phyloP scores from a whole-genome alignment of 2,888 invertebrate genomes.

The Leptinotarsa rubiginosa region DNA sequence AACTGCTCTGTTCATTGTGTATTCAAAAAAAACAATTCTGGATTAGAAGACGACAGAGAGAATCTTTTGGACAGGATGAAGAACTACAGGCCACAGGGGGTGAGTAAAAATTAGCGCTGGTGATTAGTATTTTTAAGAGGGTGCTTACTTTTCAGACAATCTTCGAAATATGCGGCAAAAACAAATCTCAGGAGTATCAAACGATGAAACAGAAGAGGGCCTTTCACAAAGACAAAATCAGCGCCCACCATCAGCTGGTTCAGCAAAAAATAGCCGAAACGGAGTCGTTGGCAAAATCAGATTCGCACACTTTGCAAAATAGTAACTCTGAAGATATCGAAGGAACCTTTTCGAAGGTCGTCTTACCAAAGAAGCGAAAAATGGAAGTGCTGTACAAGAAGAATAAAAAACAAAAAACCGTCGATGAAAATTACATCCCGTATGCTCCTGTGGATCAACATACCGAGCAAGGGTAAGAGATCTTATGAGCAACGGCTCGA shows the following conservation, averaged over 20 bases:
- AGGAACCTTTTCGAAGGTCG: constrained; percentile 70
- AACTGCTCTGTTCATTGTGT: constrained; percentile 76
- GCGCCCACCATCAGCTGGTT: constrained; percentile 64
- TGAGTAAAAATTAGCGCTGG: constrained; percentile 63
- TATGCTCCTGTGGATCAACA: constrained; percentile 87
- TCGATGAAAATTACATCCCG: constrained; percentile 88
- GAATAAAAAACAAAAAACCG: constrained; percentile 70
- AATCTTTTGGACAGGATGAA: constrained; percentile 76
- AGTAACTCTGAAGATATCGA: constrained; percentile 71
- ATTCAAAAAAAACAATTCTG: constrained; percentile 63
- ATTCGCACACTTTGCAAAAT: constrained; percentile 54
- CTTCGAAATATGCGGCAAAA: constrained; percentile 89
- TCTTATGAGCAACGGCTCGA: neutral
- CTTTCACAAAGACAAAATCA: constrained; percentile 74
- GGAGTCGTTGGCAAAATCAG: constrained; percentile 57
- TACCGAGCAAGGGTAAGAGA: constrained; percentile 80
- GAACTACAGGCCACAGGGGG: constrained; percentile 80
- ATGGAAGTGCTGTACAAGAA: constrained; percentile 72
- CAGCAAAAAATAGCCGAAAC: constrained; percentile 60
- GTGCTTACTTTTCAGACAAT: constrained; percentile 76
- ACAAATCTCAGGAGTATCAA: constrained; percentile 80
- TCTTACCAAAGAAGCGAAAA: constrained; percentile 70
- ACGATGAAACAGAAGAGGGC: constrained; percentile 91
- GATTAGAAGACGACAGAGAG: constrained; percentile 65
- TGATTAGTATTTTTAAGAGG: neutral